A percentile compares a stretch with the other conserved stretches of the same genome.
Evolutionary conservation across 1,140 invertebrate species (phyloP).

Genomic region (Calephelis nemesis): DNA sequence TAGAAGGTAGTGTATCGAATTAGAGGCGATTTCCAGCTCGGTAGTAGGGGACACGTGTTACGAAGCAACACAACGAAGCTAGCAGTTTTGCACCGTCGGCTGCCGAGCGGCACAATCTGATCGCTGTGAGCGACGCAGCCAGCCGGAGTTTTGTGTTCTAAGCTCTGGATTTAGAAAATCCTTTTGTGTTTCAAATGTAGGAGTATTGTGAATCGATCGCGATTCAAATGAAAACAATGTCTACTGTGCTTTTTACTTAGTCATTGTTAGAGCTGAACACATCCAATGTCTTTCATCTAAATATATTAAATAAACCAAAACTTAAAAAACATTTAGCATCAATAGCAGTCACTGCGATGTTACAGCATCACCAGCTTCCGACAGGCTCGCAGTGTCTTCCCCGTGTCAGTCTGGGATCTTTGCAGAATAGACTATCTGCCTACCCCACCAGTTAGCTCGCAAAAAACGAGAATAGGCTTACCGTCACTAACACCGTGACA

Average conservation of each 20-base stretch:
- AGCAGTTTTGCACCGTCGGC: slow-evolving; percentile 41
- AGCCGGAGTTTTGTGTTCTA: slow-evolving; percentile 51
- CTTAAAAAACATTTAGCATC: no score
- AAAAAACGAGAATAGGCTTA: no score
- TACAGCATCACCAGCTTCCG: no score
- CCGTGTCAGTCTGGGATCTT: no score
- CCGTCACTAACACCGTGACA: no score
- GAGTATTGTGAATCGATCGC: slow-evolving; percentile 31
- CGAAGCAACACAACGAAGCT: slow-evolving; percentile 2
- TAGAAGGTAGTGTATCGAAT: slow-evolving; percentile 4
- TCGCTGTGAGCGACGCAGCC: slow-evolving; percentile 49
- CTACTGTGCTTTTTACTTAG: background rate
- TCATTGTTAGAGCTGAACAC: no score
- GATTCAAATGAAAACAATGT: slow-evolving; percentile 23
- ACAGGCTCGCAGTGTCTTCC: no score
- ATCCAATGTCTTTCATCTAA: no score
- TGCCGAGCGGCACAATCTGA: slow-evolving; percentile 35
- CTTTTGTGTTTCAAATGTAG: slow-evolving; percentile 36
- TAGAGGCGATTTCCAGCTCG: slow-evolving; percentile 2
- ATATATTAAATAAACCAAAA: no score
- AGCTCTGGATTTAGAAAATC: slow-evolving; percentile 52
- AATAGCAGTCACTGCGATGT: no score
- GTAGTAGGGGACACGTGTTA: slow-evolving; percentile 14
- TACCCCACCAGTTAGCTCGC: no score
- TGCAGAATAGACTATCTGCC: no score